Conservation (phyloP, 2,113 vertebrate species). For the mouse (Mus musculus) region GRCm39 chr12:112194001-112194500, state of each 20-base stretch:
- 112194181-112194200: background rate
- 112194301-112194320: background rate
- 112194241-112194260: background rate
- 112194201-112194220: accelerated
- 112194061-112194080: background rate
- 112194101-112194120: background rate
- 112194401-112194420: accelerated
- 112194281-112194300: background rate
- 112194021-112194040: background rate
- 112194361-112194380: background rate
- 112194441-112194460: too few relatives aligned
- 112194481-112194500: accelerated
- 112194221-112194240: background rate
- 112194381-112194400: background rate
- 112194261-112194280: too few relatives aligned
- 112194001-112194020: background rate
- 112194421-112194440: background rate
- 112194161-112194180: too few relatives aligned
- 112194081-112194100: background rate
- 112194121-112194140: background rate
- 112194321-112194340: background rate
- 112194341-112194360: background rate
- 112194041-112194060: background rate
- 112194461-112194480: background rate
- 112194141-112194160: background rate